Evolutionary conservation across 2,797 vertebrate genomes (phyloP).

Genomic region (Premnoplex brunnescens): DNA sequence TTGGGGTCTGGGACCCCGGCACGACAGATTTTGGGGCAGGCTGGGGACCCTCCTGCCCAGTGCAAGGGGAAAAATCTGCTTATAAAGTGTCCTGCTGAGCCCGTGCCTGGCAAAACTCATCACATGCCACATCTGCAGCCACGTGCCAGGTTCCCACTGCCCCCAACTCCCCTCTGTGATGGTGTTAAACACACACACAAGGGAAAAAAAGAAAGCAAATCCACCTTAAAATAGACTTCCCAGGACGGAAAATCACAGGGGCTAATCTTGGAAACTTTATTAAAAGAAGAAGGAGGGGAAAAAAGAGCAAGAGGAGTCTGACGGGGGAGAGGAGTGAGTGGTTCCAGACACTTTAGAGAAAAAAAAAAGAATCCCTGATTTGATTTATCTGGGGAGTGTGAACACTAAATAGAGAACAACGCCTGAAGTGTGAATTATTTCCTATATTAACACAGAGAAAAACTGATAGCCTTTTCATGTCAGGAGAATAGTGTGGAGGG

Average conservation of each 20-base stretch:
- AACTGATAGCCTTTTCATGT: slow-evolving; percentile 84
- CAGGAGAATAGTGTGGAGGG: slow-evolving; percentile 66
- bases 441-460: slow-evolving; percentile 82
- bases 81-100: neutral
- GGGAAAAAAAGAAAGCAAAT: neutral
- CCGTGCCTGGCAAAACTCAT: neutral
- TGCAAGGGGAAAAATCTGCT: fast-evolving
- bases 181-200: neutral
- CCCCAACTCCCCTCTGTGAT: fast-evolving
- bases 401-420: slow-evolving; percentile 85
- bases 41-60: neutral
- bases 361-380: neutral
- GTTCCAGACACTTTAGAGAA: slow-evolving; percentile 38
- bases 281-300: neutral
- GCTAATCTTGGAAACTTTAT: slow-evolving; percentile 52
- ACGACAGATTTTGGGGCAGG: neutral
- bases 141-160: neutral
- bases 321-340: neutral
- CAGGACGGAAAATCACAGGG: slow-evolving; percentile 21
- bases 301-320: neutral
- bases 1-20: fast-evolving
- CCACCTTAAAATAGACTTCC: slow-evolving; percentile 15
- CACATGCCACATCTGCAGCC: fast-evolving
- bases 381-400: slow-evolving; percentile 81
- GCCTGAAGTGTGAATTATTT: slow-evolving; percentile 86